Evolutionary conservation across 2,113 vertebrate genomes (phyloP).

Genomic region (Tetrao urogallus): DNA sequence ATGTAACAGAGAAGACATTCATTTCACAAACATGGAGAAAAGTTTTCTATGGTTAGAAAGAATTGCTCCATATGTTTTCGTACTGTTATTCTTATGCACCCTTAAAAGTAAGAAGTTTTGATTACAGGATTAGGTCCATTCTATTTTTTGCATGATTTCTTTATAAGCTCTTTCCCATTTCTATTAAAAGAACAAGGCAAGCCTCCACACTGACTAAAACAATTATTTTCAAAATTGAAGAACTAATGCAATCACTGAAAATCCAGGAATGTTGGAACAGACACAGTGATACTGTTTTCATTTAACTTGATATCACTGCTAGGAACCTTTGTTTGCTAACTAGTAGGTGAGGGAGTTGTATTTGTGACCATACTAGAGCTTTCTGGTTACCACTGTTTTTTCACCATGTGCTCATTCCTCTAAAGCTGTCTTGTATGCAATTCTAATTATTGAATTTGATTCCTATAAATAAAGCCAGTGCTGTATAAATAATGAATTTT

Average conservation of each 20-base stretch:
- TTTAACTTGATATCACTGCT: neutral
- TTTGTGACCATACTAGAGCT: neutral
- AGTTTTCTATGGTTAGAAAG: neutral
- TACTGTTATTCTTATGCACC: neutral
- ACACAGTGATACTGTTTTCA: neutral
- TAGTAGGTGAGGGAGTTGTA: neutral
- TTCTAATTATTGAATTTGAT: conserved; percentile 10
- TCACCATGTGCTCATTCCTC: neutral
- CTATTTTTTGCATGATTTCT: neutral
- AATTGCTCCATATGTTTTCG: neutral
- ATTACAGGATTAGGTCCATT: neutral
- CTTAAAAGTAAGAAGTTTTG: neutral
- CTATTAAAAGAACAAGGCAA: neutral
- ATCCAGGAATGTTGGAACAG: neutral
- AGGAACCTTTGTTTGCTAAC: neutral
- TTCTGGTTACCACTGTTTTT: neutral
- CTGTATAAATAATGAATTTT: conserved; percentile 61
- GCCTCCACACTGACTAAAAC: neutral
- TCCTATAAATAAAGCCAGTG: conserved; percentile 35
- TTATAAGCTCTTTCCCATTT: neutral
- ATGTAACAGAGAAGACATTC: neutral
- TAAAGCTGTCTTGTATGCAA: neutral
- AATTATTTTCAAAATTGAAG: neutral
- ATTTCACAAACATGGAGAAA: neutral
- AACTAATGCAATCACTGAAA: neutral